Conservation (phyloP, 1,140 invertebrate species). For the Cheumatopsyche charites region DNA sequence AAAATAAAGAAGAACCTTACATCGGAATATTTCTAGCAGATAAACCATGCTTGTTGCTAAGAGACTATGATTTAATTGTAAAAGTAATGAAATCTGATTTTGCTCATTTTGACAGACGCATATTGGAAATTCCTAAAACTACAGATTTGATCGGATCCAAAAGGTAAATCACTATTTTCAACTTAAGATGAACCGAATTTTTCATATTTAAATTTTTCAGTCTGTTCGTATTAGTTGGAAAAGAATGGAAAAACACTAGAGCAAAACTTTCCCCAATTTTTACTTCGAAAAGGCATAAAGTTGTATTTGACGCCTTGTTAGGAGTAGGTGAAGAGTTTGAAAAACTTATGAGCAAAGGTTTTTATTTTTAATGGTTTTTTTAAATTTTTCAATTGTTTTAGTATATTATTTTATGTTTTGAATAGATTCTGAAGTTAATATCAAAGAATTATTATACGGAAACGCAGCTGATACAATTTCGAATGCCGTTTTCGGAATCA, state of each 20-base stretch:
- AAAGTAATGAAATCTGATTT: constrained; percentile 39
- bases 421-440: constrained; percentile 25
- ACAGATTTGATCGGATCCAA: constrained; percentile 35
- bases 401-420: constrained; percentile 17
- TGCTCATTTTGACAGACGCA: constrained; percentile 35
- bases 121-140: constrained; percentile 33
- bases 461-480: constrained; percentile 34
- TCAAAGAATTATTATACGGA: constrained; percentile 28
- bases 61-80: constrained; percentile 32
- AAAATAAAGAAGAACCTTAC: constrained; percentile 36
- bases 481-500: constrained; percentile 34
- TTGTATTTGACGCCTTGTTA: constrained; percentile 28
- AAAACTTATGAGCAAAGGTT: constrained; percentile 50
- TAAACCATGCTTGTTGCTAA: constrained; percentile 37
- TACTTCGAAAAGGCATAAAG: constrained; percentile 45
- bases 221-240: constrained; percentile 40
- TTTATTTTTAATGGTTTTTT: too few relatives aligned
- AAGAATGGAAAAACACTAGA: constrained; percentile 52
- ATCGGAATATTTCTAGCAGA: constrained; percentile 43
- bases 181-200: not conserved
- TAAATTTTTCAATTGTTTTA: not conserved
- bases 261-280: constrained; percentile 51
- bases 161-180: constrained; percentile 27
- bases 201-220: too few relatives aligned
- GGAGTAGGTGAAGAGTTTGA: constrained; percentile 41